phyloP scores from a whole-genome alignment of 2,888 invertebrate species.

The Drosophila parthenogenetica region DNA sequence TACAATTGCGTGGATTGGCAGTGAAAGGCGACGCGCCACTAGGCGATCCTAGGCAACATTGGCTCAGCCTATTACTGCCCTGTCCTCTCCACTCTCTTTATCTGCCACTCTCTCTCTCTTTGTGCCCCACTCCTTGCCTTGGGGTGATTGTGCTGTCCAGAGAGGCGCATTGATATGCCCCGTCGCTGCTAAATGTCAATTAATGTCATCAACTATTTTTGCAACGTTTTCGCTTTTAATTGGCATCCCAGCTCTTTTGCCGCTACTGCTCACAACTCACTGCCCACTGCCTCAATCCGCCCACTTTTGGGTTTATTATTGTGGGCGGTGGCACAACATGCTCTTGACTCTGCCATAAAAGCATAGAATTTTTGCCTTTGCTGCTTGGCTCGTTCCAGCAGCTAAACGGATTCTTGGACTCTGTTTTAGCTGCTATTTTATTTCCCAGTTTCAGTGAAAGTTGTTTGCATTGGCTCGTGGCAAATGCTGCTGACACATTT shows the following conservation, averaged over 20 bases:
- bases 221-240: slow-evolving; percentile 81
- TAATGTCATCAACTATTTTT: slow-evolving; percentile 81
- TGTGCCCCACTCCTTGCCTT: slow-evolving; percentile 46
- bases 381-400: not conserved
- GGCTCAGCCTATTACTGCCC: slow-evolving; percentile 41
- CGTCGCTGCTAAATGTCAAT: slow-evolving; percentile 82
- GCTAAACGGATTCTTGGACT: slow-evolving; percentile 24
- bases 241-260: slow-evolving; percentile 61
- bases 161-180: slow-evolving; percentile 77
- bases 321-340: slow-evolving; percentile 38
- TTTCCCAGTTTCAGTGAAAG: slow-evolving; percentile 67
- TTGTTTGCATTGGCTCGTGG: slow-evolving; percentile 69
- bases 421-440: not conserved
- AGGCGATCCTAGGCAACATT: slow-evolving; percentile 60
- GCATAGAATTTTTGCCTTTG: slow-evolving; percentile 2
- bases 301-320: slow-evolving; percentile 42
- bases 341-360: slow-evolving; percentile 28
- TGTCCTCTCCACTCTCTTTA: slow-evolving; percentile 1
- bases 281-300: slow-evolving; percentile 25
- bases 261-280: not conserved
- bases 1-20: slow-evolving; percentile 75
- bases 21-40: slow-evolving; percentile 60
- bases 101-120: not conserved
- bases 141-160: slow-evolving; percentile 77
- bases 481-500: slow-evolving; percentile 73